Percentiles rank a stretch among this genome's conserved stretches.
Evolutionary conservation across 1,140 invertebrate species (phyloP).

Genomic region (Anthonomus grandis): DNA sequence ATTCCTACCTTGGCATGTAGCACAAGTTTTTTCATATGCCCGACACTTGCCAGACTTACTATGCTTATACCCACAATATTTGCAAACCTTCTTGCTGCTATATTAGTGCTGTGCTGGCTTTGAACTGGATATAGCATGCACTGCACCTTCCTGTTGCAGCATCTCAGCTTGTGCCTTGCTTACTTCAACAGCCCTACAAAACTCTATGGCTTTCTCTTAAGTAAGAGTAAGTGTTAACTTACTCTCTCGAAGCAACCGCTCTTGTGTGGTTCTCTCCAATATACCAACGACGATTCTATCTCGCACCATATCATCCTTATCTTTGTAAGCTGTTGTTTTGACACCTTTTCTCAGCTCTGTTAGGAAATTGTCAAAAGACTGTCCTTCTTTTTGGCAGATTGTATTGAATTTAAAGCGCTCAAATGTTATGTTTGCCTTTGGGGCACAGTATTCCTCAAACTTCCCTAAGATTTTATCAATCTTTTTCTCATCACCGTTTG

Average conservation of each 20-base stretch:
- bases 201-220: no score
- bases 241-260: constrained; percentile 38
- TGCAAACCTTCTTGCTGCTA: no score
- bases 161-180: no score
- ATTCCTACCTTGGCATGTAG: no score
- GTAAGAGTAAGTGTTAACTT: constrained; percentile 41
- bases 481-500: background rate
- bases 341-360: constrained; percentile 33
- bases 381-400: constrained; percentile 33
- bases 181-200: no score
- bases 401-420: constrained; percentile 36
- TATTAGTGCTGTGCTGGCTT: no score
- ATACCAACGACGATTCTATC: constrained; percentile 35
- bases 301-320: constrained; percentile 32
- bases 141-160: constrained; percentile 33
- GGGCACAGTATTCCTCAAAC: constrained; percentile 33
- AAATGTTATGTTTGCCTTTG: constrained; percentile 31
- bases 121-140: constrained; percentile 25
- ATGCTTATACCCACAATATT: no score
- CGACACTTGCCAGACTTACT: no score
- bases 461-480: background rate
- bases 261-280: constrained; percentile 29
- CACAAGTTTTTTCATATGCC: no score
- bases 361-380: constrained; percentile 37
- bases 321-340: constrained; percentile 31